Base-by-base conservation (phyloP, 2,888 invertebrate species). In the Torymus aiolomorphi region DNA sequence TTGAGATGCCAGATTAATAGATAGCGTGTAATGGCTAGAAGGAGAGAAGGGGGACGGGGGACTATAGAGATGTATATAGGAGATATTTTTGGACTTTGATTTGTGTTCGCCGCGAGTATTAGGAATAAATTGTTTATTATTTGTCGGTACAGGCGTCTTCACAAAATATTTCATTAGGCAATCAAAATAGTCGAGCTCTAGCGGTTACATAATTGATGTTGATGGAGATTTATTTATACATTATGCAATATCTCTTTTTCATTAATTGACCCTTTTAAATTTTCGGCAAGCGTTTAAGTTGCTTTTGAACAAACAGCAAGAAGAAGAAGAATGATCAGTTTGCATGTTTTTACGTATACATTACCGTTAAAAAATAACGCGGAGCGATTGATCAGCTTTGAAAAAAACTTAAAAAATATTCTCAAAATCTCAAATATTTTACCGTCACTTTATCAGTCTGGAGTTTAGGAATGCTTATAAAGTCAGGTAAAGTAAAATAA, bases 11-110 rank as follows among this genome's bases (percentile, higher is more conserved):
- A 42, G 80, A 76, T 80, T 73, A 72, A 80, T 56, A 24, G 80
- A 80, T 63, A 74, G 56, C 24, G 54, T 56, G 20, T 42, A 31
- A 61, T 52, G 18, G 18, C 4, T 16, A n/a, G 31, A 31, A 31
- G 0, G 3, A 31, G 31, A 8, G 31, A 8, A 8, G 31, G 8
- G 8, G 24, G 24, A 3, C 2, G 24, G 3, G 24, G 5, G 3
- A 2, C 59, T 69, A 16, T 83, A 81, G 83, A 84, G 84, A 85
- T 83, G 83, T 83, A 84, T 42, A 70, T 57, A 18, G 8, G 54
- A 70, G 69, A 51, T 70, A 42, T 18, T 56, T 76, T 76, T 67
- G 31, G 31, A 31, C 20, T 18, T 63, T 70, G 69, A 76, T 76
- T 70, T 70, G 70, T 59, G 18, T 20, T 54, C 49, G 24, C 24